Evolutionary conservation across 2,888 invertebrate genomes (phyloP), one percentile per base, ranked within the genome.

Genomic region (Bugula neritina): DNA sequence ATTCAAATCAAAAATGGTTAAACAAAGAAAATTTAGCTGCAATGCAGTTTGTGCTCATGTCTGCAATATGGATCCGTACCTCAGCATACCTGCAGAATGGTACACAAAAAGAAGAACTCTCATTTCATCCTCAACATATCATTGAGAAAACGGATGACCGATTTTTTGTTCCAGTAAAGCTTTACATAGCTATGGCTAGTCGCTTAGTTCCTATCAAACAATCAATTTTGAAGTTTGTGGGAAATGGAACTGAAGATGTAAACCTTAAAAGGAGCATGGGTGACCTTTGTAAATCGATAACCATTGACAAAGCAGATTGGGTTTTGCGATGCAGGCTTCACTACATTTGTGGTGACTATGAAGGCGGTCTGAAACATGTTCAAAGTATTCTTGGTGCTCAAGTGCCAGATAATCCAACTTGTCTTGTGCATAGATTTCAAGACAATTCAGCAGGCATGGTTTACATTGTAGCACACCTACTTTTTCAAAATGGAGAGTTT

Each of bases 21-120:
- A 31, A n/a, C 27, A 27, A 27, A 31, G 31, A 63, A 31, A 17
- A 31, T 2, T n/a, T 63, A 5, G 31, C 29, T 13, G 10, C 63
- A 17, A 2, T 63, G n/a, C 63, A 31, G n/a, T 63, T 63, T 31
- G n/a, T 63, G n/a, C n/a, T 63, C 2, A 63, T 27, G 63, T 63
- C 63, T 27, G 63, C 63, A 29, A 63, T 63, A 13, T 63, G 63
- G 63, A 63, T 63, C 10, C 63, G 63, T 17, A 63, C 27, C 17
- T 63, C 63, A 13, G 63, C 63, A 25, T 63, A 63, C 31, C 63
- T 63, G 2, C 31, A 25, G 29, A 31, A 5, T 13, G 63, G 63
- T 63, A 63, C 29, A 27, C 63, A 63, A n/a, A 63, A 63, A 63
- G 63, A 63, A n/a, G 27, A 21, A 29, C 13, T 63, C n/a, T 13